Evolutionary conservation across 1,140 invertebrate species (phyloP).

Genomic region (Lucilia cuprina): DNA sequence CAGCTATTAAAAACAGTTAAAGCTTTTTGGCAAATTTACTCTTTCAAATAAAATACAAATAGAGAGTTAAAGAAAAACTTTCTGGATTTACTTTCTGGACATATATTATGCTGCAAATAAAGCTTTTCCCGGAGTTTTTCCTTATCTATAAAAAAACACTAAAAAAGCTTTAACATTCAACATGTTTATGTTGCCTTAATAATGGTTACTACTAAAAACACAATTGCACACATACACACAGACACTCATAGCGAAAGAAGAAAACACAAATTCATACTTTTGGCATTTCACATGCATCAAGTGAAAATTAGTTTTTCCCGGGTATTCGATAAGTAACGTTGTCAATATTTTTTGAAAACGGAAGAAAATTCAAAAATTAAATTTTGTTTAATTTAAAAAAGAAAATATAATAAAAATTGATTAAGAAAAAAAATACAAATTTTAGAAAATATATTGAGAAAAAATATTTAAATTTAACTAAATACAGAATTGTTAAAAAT

Average conservation of each 20-base stretch:
- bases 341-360: neutral
- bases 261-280: conserved; percentile 26
- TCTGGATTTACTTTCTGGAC: neutral
- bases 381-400: too few relatives aligned
- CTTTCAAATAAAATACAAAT: neutral
- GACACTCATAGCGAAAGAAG: neutral
- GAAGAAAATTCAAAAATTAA: neutral
- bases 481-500: neutral
- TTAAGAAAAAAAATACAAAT: neutral
- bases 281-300: conserved; percentile 55
- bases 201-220: neutral
- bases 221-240: neutral
- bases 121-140: neutral
- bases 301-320: conserved; percentile 61
- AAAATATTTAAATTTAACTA: neutral
- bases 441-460: neutral
- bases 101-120: neutral
- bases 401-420: neutral
- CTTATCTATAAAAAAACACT: neutral
- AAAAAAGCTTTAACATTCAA: neutral
- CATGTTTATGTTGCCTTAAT: conserved; percentile 6
- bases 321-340: conserved; percentile 51
- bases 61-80: neutral
- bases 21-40: neutral
- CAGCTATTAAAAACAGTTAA: neutral